phyloP scores from a whole-genome alignment of 2,888 invertebrate species.

The Apotomis turbidana region DNA sequence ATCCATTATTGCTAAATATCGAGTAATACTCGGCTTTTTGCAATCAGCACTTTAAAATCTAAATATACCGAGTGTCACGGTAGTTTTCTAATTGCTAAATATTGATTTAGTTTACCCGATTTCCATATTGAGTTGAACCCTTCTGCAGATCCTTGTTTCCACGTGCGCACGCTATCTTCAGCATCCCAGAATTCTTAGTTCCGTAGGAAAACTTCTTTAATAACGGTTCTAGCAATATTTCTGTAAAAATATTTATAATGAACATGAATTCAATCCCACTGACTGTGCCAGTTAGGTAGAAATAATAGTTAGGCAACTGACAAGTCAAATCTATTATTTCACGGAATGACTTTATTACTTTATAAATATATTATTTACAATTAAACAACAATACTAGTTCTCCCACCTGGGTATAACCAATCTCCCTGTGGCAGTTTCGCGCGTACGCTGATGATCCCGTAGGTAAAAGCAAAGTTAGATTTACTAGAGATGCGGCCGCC shows the following conservation, averaged over 20 bases:
- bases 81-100: no score
- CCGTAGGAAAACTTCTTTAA: slow-evolving; percentile 84
- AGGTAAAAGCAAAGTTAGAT: slow-evolving; percentile 82
- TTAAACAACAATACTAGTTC: neutral
- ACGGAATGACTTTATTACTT: no score
- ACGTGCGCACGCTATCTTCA: slow-evolving; percentile 87
- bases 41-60: no score
- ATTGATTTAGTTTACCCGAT: slow-evolving; percentile 54
- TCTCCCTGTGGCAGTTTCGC: slow-evolving; percentile 87
- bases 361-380: no score
- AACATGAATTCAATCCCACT: neutral
- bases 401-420: slow-evolving; percentile 84
- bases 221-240: slow-evolving; percentile 85
- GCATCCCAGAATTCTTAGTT: slow-evolving; percentile 83
- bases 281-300: neutral
- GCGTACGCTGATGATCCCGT: slow-evolving; percentile 84
- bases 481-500: slow-evolving; percentile 83
- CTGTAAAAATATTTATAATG: slow-evolving; percentile 48
- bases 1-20: no score
- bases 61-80: no score
- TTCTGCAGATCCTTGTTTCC: slow-evolving; percentile 82
- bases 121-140: slow-evolving; percentile 62
- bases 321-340: no score
- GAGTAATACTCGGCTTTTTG: no score
- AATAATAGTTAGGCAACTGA: neutral